These are phyloP conservation scores for Odontamblyopus lacepedii DNA, from an alignment of 2,797 vertebrate genomes.

Conservation along the genomic window DNA sequence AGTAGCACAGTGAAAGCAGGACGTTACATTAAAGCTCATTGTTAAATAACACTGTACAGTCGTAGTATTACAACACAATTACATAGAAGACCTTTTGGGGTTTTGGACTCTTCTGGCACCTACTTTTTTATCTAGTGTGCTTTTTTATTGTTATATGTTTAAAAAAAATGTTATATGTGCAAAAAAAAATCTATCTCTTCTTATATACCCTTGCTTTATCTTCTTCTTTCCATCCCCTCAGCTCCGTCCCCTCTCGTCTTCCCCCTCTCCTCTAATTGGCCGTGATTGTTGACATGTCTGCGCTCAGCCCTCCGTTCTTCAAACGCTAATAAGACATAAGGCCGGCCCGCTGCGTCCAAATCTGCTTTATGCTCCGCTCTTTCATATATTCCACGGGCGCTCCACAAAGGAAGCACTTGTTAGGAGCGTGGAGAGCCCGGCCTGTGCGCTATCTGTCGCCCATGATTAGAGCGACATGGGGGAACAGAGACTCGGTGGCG, in stretches of 20 bases:
- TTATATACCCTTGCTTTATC: background rate
- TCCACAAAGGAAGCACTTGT: background rate
- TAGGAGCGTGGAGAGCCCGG: background rate
- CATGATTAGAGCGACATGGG: background rate
- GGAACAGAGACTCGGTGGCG: background rate
- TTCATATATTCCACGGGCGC: background rate
- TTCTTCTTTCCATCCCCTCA: background rate
- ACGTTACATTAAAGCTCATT: no score
- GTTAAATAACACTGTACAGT: no score
- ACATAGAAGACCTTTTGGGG: no score
- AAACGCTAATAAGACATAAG: background rate
- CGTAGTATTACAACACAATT: no score
- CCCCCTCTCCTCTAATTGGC: background rate
- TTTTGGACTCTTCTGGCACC: no score
- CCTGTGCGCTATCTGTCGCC: background rate
- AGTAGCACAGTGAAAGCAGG: no score
- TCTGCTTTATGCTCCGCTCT: background rate
- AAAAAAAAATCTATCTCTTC: background rate
- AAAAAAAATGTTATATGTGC: no score
- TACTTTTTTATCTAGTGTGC: no score
- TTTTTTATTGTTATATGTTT: no score
- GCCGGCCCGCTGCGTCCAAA: background rate
- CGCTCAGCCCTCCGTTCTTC: background rate
- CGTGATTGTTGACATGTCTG: constrained; percentile 4
- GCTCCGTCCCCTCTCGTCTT: background rate